phyloP scores from a whole-genome alignment of 2,113 vertebrate genomes.

The Tragelaphus strepsiceros region DNA sequence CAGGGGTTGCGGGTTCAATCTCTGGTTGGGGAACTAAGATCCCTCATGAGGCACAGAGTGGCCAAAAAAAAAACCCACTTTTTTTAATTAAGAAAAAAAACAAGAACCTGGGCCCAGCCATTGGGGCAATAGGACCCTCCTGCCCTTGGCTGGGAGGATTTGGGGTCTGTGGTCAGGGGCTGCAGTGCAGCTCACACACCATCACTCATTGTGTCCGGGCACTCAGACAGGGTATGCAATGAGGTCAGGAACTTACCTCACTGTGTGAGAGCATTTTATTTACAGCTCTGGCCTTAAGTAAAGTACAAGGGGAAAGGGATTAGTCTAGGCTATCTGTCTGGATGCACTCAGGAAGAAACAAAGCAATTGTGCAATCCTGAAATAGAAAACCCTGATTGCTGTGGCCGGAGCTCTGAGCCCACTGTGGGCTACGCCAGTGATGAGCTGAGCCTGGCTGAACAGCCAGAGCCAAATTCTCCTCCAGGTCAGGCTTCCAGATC shows the following conservation, averaged over 20 bases:
- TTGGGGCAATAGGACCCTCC: background rate
- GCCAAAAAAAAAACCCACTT: background rate
- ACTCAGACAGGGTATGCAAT: background rate
- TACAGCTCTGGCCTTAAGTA: background rate
- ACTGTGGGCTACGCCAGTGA: background rate
- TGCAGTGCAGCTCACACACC: background rate
- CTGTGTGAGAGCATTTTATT: background rate
- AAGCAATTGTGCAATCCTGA: background rate
- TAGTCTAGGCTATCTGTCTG: background rate
- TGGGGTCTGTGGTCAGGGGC: background rate
- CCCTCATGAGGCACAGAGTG: background rate
- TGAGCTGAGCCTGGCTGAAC: background rate
- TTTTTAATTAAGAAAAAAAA: background rate
- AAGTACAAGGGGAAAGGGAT: background rate
- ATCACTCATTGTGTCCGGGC: background rate
- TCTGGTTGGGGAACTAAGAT: background rate
- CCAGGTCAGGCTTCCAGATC: background rate
- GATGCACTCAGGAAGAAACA: background rate
- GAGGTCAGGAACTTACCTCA: background rate
- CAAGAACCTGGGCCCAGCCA: background rate
- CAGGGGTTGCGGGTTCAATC: background rate
- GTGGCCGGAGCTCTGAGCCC: background rate
- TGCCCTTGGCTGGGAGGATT: background rate
- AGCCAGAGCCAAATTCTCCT: background rate
- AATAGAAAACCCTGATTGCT: conserved; percentile 8